Percentiles rank a stretch among this genome's conserved stretches.
phyloP scores from a whole-genome alignment of 30 jellyfish, hydroid and myxozoan species.

The Nemopilema nomurai region DNA sequence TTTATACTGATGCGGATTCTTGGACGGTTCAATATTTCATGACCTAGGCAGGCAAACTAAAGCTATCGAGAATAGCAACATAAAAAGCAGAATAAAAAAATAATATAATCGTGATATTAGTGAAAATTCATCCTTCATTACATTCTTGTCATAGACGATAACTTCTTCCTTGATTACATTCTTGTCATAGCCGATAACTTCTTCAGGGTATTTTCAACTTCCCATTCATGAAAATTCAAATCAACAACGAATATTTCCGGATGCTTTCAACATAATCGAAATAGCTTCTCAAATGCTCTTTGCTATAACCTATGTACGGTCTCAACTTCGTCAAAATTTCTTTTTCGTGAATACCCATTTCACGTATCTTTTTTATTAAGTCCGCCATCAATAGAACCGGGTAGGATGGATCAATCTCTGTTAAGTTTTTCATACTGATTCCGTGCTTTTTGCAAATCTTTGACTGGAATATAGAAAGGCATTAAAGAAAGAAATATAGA shows the following conservation, averaged over 20 bases:
- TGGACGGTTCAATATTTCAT: no score
- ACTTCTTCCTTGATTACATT: no score
- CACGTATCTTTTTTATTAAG: slow-evolving; percentile 42
- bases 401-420: slow-evolving; percentile 20
- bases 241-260: neutral
- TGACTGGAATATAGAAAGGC: slow-evolving; percentile 39
- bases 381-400: slow-evolving; percentile 50
- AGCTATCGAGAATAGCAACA: no score
- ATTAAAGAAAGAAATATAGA: no score
- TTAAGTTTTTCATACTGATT: neutral
- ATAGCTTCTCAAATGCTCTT: slow-evolving; percentile 33
- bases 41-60: no score
- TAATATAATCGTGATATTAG: neutral
- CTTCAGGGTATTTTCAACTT: neutral
- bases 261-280: slow-evolving; percentile 34
- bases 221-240: neutral
- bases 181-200: neutral
- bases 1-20: no score
- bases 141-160: neutral
- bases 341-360: slow-evolving; percentile 42
- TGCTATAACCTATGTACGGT: slow-evolving; percentile 51
- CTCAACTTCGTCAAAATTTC: slow-evolving; percentile 46
- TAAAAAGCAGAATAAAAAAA: no score
- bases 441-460: slow-evolving; percentile 47
- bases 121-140: neutral